phyloP scores from a whole-genome alignment of 2,113 vertebrate genomes.

The Casuarius casuarius region DNA sequence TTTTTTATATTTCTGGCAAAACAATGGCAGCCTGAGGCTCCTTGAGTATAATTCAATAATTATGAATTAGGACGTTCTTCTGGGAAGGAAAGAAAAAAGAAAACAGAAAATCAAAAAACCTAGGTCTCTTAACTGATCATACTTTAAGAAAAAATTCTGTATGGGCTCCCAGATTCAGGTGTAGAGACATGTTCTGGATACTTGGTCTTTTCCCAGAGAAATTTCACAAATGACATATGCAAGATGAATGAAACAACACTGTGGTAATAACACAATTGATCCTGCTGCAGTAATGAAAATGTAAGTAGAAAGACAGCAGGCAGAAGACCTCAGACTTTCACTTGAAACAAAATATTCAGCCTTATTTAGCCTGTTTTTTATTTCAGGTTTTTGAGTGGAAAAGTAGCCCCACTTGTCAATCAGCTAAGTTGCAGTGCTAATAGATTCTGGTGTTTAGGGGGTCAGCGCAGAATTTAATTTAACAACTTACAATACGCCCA shows the following conservation, averaged over 20 bases:
- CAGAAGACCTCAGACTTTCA: conserved; percentile 52
- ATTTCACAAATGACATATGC: neutral
- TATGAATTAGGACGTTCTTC: neutral
- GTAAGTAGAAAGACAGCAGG: conserved; percentile 46
- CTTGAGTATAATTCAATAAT: neutral
- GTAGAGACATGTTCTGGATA: neutral
- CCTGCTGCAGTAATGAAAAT: neutral
- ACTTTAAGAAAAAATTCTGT: neutral
- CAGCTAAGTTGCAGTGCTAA: conserved; percentile 78
- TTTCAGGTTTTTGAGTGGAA: conserved; percentile 71
- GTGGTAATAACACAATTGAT: neutral
- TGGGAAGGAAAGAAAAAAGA: neutral
- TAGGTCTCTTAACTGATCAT: neutral
- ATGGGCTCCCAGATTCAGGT: neutral
- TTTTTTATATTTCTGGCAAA: neutral
- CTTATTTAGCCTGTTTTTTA: conserved; percentile 44
- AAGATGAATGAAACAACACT: neutral
- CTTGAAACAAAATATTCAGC: conserved; percentile 63
- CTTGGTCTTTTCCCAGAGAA: neutral
- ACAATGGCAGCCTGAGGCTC: neutral
- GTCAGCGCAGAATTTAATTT: conserved; percentile 82
- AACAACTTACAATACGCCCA: conserved; percentile 84
- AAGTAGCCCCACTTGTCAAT: conserved; percentile 79
- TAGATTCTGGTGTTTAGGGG: conserved; percentile 79
- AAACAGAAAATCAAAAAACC: no score